Evolutionary conservation across 1,140 invertebrate genomes (phyloP).

Genomic region (Nebria ingens): DNA sequence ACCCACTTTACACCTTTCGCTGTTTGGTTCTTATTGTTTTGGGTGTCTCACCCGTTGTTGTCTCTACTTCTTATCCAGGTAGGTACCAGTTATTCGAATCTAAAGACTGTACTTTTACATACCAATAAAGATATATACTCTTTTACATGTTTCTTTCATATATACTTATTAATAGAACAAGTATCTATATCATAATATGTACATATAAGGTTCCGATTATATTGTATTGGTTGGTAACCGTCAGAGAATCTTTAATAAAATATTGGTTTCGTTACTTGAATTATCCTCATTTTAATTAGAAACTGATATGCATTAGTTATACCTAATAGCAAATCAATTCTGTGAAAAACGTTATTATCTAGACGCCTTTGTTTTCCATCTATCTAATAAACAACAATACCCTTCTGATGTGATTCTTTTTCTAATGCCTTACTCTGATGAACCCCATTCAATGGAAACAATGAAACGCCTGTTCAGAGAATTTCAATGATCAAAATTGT

Average conservation of each 20-base stretch:
- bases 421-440: slow-evolving; percentile 1
- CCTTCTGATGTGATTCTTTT: slow-evolving; percentile 1
- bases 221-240: too few relatives aligned
- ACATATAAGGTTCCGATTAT: too few relatives aligned
- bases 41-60: slow-evolving; percentile 17
- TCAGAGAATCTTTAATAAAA: too few relatives aligned
- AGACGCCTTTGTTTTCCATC: background rate
- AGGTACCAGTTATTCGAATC: background rate
- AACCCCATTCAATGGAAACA: slow-evolving; percentile 8
- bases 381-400: slow-evolving; percentile 6
- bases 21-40: slow-evolving; percentile 26
- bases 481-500: background rate
- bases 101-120: background rate
- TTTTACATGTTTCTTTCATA: slow-evolving; percentile 20
- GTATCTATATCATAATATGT: background rate
- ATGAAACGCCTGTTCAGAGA: background rate
- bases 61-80: too few relatives aligned
- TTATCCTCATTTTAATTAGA: too few relatives aligned
- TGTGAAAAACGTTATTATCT: background rate
- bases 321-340: slow-evolving; percentile 5
- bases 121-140: slow-evolving; percentile 26
- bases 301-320: too few relatives aligned
- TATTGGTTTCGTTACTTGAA: too few relatives aligned
- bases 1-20: slow-evolving; percentile 33
- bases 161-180: slow-evolving; percentile 36